These are phyloP conservation scores for Echinarachnius parma DNA, from an alignment of 53 echinoderm and acorn worm genomes.

Conservation along the genomic window DNA sequence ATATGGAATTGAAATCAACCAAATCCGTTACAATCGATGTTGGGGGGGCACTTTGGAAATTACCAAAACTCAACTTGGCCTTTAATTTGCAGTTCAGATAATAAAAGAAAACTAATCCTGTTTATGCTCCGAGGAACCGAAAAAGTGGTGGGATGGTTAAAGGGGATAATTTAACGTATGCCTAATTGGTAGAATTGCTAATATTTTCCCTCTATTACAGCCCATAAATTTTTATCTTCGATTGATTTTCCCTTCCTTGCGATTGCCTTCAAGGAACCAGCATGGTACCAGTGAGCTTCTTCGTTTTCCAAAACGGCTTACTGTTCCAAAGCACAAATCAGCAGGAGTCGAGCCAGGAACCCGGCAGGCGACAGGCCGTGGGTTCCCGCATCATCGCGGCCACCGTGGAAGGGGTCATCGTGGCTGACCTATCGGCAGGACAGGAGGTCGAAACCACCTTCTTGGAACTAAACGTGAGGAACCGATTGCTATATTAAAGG, in stretches of 20 bases:
- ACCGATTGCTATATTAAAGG: too few relatives aligned
- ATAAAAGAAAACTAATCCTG: too few relatives aligned
- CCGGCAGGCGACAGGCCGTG: conserved; percentile 23
- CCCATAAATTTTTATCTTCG: neutral
- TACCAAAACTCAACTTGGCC: too few relatives aligned
- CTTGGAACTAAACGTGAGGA: conserved; percentile 47
- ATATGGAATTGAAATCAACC: too few relatives aligned
- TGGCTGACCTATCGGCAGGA: conserved; percentile 49
- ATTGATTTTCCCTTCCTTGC: neutral
- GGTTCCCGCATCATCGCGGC: conserved; percentile 60
- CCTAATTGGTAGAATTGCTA: too few relatives aligned
- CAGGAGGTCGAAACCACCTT: conserved; percentile 44
- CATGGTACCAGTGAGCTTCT: conserved; percentile 37
- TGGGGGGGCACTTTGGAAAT: too few relatives aligned
- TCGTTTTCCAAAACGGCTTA: conserved; percentile 35
- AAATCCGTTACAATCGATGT: too few relatives aligned
- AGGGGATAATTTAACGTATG: too few relatives aligned
- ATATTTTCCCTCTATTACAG: too few relatives aligned
- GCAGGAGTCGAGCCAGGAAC: neutral
- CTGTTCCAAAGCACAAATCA: conserved; percentile 34
- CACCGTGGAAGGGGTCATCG: conserved; percentile 60
- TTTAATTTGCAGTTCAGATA: too few relatives aligned
- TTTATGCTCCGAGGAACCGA: too few relatives aligned
- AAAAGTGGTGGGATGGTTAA: too few relatives aligned
- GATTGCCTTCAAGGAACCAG: neutral